Conservation (phyloP, 2,113 vertebrate species). For the Otolemur garnettii region DNA sequence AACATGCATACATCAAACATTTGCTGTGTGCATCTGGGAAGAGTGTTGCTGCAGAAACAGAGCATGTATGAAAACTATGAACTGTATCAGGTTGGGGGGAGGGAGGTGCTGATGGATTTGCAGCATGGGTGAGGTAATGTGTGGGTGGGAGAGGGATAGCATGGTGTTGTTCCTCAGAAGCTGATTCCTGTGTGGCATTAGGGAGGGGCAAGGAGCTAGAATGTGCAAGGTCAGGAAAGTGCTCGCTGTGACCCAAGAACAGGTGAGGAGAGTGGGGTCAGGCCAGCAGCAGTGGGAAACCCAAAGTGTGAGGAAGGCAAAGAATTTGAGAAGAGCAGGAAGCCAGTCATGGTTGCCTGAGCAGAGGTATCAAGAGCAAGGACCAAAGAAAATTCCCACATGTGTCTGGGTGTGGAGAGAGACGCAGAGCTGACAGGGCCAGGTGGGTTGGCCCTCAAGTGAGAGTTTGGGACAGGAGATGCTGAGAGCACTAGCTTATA, state of each 20-base stretch:
- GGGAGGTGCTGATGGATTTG: neutral
- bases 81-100: neutral
- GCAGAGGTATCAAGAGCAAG: neutral
- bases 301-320: neutral
- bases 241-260: neutral
- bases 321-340: constrained; percentile 21
- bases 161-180: neutral
- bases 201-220: neutral
- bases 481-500: neutral
- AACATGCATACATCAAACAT: neutral
- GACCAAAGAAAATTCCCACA: neutral
- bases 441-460: neutral
- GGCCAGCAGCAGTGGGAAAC: neutral
- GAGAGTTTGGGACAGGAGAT: neutral
- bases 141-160: neutral
- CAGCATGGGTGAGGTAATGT: neutral
- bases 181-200: neutral
- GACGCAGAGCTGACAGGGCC: neutral
- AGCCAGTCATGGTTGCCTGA: neutral
- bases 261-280: neutral
- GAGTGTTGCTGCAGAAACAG: neutral
- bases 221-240: constrained; percentile 6
- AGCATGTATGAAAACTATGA: neutral
- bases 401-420: neutral
- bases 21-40: neutral